Base-by-base conservation (phyloP, 1,140 invertebrate species). In the Druon quercuslanigerum region DNA sequence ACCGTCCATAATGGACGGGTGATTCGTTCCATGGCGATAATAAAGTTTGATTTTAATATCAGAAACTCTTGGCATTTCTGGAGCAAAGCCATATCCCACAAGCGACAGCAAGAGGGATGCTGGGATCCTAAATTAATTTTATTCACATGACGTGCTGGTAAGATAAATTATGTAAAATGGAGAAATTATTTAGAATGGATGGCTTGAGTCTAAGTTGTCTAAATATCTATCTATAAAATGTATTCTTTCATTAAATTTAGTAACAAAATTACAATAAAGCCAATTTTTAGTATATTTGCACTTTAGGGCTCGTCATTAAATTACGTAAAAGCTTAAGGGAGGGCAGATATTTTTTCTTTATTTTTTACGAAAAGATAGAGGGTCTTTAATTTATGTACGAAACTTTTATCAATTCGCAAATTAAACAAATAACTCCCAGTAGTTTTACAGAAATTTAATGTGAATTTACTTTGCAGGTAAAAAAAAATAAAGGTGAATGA, bases 31-130 rank as follows among this genome's bases (percentile, higher is more conserved):
- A 33, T 46, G 60, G n/a, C 25, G 60, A 66, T 46, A 66, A 66
- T 66, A 66, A 66, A 66, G 60, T 66, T 66, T 66, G 25, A 66
- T 66, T 66, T 66, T 66, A 66, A 66, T 66, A 66, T 66, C 60
- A 66, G 60, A 40, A 33, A 66, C 60, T 66, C 60, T 13, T 66
- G 60, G 60, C 25, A 66, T 66, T 66, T 66, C 33, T 66, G 25
- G 60, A 66, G 60, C 25, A 66, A 66, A 66, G 60, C 60, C 60
- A 66, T 66, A 66, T 66, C 60, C 60, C 60, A n/a, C 60, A 25
- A 66, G 60, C 33, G 25, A 66, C 40, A 66, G 60, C 25, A 66
- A 16, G 40, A 66, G 60, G 40, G 60, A 33, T 66, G 25, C 60
- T 66, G 20, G 6, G 25, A 3, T 25, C 40, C 60, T 66, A 40